phyloP scores from a whole-genome alignment of 2,113 vertebrate genomes.

The Tautogolabrus adspersus region DNA sequence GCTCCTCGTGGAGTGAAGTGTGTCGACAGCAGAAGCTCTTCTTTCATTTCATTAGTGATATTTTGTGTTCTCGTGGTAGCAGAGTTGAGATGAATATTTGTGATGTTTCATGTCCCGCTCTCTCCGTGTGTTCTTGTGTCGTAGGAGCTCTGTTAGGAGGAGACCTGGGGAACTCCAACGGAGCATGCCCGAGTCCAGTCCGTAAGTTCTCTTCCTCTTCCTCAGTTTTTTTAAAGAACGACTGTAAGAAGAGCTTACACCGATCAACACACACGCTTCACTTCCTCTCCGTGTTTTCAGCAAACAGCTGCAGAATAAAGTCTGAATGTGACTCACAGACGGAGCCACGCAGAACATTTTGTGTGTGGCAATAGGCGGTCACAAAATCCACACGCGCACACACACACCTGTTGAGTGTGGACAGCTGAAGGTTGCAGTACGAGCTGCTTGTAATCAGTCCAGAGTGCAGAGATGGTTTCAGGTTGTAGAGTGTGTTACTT shows the following conservation, averaged over 20 bases:
- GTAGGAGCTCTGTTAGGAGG: slow-evolving; percentile 93
- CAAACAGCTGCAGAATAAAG: too few species aligned
- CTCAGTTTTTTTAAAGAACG: too few species aligned
- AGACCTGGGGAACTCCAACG: slow-evolving; percentile 92
- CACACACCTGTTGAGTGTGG: slow-evolving; percentile 73
- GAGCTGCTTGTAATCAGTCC: slow-evolving; percentile 74
- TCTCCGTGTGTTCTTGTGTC: background rate
- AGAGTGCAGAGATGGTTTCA: slow-evolving; percentile 57
- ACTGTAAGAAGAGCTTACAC: background rate
- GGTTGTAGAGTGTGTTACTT: slow-evolving; percentile 16
- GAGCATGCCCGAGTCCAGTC: slow-evolving; percentile 94
- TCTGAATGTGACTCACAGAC: slow-evolving; percentile 1
- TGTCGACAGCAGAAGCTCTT: slow-evolving; percentile 12
- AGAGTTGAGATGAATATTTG: background rate
- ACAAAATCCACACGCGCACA: slow-evolving; percentile 11
- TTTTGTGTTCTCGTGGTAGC: slow-evolving; percentile 36
- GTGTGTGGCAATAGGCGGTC: slow-evolving; percentile 38
- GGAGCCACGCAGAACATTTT: slow-evolving; percentile 12
- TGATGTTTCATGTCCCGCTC: background rate
- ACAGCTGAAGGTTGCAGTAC: slow-evolving; percentile 81
- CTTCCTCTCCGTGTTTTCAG: background rate
- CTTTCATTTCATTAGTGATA: slow-evolving; percentile 46
- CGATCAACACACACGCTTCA: background rate
- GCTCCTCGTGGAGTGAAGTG: slow-evolving; percentile 31
- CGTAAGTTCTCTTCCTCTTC: slow-evolving; percentile 84